Conservation (phyloP, 35 echinoderm and acorn worm genomes). For the Stichopus chloronotus region DNA sequence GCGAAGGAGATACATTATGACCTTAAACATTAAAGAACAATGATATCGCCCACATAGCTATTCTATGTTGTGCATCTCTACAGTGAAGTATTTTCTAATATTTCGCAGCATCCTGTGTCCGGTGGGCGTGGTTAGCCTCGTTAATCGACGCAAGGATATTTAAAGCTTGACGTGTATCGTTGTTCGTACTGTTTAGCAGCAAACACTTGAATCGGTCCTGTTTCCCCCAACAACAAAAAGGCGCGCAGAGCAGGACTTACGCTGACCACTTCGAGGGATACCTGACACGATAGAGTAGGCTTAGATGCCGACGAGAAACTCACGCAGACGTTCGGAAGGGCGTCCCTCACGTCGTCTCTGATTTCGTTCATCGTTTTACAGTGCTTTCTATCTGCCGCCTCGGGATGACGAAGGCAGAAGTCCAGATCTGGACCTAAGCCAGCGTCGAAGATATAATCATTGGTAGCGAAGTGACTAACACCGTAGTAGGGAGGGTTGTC, state of each 20-base stretch:
- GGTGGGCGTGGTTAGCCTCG: no score
- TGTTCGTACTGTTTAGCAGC: not conserved
- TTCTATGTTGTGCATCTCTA: no score
- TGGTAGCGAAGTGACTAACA: not conserved
- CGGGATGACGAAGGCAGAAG: not conserved
- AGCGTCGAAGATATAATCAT: not conserved
- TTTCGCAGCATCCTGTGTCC: no score
- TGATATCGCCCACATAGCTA: no score
- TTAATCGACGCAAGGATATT: not conserved
- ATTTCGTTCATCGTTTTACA: conserved; percentile 2
- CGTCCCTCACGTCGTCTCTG: not conserved
- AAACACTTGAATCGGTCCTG: not conserved
- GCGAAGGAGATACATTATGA: no score
- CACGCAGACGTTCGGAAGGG: not conserved
- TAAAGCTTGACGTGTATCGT: not conserved
- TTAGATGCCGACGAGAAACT: not conserved
- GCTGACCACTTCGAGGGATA: not conserved
- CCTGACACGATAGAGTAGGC: not conserved
- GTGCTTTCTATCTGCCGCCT: not conserved
- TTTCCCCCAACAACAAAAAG: not conserved
- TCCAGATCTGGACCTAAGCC: not conserved
- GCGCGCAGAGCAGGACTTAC: not conserved
- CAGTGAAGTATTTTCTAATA: no score
- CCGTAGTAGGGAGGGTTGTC: not conserved
- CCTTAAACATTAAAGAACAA: no score